Evolutionary conservation across 2,888 invertebrate genomes (phyloP).

Genomic region (Lydus trimaculatus): DNA sequence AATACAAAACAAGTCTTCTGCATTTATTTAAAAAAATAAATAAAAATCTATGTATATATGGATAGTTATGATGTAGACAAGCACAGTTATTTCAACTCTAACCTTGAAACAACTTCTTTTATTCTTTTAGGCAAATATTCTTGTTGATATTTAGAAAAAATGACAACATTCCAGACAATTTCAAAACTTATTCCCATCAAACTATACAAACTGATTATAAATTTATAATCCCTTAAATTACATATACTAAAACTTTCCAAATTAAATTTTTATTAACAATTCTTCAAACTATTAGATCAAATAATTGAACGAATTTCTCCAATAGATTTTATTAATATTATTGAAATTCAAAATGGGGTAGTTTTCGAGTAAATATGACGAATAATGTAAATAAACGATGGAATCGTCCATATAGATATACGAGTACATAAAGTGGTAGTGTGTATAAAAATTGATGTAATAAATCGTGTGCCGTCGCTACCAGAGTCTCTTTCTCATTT

Average conservation of each 20-base stretch:
- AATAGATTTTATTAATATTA: not conserved
- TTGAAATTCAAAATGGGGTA: conserved; percentile 18
- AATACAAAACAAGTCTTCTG: conserved; percentile 31
- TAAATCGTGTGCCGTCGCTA: conserved; percentile 48
- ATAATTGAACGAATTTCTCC: not conserved
- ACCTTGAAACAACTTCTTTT: conserved; percentile 33
- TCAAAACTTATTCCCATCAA: conserved; percentile 16
- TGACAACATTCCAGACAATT: conserved; percentile 30
- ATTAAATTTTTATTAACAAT: conserved; percentile 26
- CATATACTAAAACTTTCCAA: conserved; percentile 12
- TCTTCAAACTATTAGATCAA: conserved; percentile 19
- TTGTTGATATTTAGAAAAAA: conserved; percentile 30
- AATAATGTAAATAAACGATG: conserved; percentile 37
- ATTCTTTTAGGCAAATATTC: conserved; percentile 31
- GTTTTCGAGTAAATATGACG: conserved; percentile 18
- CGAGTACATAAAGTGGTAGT: conserved; percentile 40
- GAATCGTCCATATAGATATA: no score
- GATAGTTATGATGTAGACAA: conserved; percentile 32
- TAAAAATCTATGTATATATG: not conserved
- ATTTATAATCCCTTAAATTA: conserved; percentile 26
- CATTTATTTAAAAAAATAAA: conserved; percentile 27
- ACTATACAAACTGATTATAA: conserved; percentile 17
- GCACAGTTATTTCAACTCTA: conserved; percentile 35
- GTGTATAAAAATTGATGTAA: conserved; percentile 47
- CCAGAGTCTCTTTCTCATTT: conserved; percentile 45